These are phyloP conservation scores for Coelinius sp. DNA, from an alignment of 2,888 invertebrate genomes.

Conservation along the genomic window DNA sequence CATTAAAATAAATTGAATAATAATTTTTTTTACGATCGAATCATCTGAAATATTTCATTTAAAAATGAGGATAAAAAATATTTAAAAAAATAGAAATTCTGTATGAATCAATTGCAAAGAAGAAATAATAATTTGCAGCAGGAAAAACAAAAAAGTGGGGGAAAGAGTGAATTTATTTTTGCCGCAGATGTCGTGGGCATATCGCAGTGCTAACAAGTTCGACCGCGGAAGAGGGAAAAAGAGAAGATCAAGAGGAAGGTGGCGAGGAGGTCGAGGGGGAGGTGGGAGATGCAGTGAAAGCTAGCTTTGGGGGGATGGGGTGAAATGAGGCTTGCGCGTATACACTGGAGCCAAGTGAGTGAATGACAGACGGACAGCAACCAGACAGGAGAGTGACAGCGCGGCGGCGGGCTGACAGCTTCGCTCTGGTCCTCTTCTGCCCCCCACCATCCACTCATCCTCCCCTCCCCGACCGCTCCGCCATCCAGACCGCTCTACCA, in stretches of 20 bases:
- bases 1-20: background rate
- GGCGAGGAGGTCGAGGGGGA: background rate
- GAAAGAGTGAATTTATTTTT: slow-evolving; percentile 21
- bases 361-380: slow-evolving; percentile 68
- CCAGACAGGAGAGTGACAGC: slow-evolving; percentile 72
- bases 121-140: too few species aligned
- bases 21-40: background rate
- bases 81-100: too few species aligned
- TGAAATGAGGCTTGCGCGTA: slow-evolving; percentile 55
- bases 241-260: slow-evolving; percentile 10
- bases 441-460: background rate
- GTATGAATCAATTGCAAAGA: too few species aligned
- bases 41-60: background rate
- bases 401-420: slow-evolving; percentile 73
- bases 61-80: too few species aligned
- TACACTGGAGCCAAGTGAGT: slow-evolving; percentile 50
- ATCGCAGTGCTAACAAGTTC: slow-evolving; percentile 50
- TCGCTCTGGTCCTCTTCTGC: slow-evolving; percentile 49
- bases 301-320: slow-evolving; percentile 46
- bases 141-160: too few species aligned
- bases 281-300: slow-evolving; percentile 30
- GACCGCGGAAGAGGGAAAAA: slow-evolving; percentile 21
- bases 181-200: slow-evolving; percentile 46
- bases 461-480: slow-evolving; percentile 2
- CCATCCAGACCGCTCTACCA: slow-evolving; percentile 14